Percentiles rank a stretch among this genome's conserved stretches.
Conservation (phyloP, 1,140 invertebrate genomes). For the Trichomalopsis sarcophagae region DNA sequence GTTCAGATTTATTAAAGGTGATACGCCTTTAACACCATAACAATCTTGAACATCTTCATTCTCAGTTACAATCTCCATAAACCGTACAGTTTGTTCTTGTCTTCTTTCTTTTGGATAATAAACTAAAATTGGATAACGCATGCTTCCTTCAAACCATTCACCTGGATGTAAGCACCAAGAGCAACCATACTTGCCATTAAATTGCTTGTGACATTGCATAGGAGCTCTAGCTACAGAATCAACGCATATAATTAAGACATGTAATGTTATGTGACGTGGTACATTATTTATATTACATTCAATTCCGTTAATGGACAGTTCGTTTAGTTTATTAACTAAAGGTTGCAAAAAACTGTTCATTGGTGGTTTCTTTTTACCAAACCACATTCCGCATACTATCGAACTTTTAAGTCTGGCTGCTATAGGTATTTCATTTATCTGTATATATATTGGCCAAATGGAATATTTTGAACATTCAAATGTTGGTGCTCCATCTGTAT, state of each 20-base stretch:
- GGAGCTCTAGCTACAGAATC: slow-evolving; percentile 13
- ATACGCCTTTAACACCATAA: slow-evolving; percentile 12
- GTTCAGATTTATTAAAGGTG: slow-evolving; percentile 6
- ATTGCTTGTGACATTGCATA: slow-evolving; percentile 4
- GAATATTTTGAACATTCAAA: slow-evolving; percentile 13
- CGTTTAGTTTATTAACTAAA: slow-evolving; percentile 18
- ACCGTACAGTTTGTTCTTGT: not conserved
- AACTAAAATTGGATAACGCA: slow-evolving; percentile 2
- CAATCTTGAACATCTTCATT: too few relatives aligned
- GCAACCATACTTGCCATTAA: not conserved
- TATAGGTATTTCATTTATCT: slow-evolving; percentile 27
- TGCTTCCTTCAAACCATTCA: slow-evolving; percentile 5
- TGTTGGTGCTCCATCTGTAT: slow-evolving; percentile 30
- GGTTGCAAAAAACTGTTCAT: not conserved
- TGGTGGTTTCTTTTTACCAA: slow-evolving; percentile 39
- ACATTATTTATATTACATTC: slow-evolving; percentile 9
- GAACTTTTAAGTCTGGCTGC: slow-evolving; percentile 1
- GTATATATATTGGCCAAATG: slow-evolving; percentile 25
- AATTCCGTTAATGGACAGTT: not conserved
- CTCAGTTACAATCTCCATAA: not conserved
- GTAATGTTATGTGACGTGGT: not conserved
- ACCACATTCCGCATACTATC: slow-evolving; percentile 32
- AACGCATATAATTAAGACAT: slow-evolving; percentile 1
- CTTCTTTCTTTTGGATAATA: not conserved
- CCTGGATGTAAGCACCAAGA: slow-evolving; percentile 19